phyloP scores from a whole-genome alignment of 2,113 vertebrate species.

The Antennarius striatus region DNA sequence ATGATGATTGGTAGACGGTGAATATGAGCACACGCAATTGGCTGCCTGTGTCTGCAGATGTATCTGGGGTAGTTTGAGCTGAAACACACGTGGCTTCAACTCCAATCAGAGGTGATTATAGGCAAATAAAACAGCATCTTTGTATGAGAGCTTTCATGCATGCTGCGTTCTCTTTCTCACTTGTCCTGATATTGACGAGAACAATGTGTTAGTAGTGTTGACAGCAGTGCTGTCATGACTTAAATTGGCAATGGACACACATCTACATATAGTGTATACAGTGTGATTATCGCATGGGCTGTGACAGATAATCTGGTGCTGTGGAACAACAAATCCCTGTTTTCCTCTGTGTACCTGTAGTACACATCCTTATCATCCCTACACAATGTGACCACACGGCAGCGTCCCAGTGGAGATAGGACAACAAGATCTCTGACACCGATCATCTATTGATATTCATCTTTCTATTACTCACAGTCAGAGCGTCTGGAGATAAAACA shows the following conservation, averaged over 20 bases:
- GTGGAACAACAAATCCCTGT: constrained; percentile 18
- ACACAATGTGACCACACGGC: neutral
- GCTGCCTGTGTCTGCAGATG: constrained; percentile 23
- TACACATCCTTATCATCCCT: constrained; percentile 11
- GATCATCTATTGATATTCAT: neutral
- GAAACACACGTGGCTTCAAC: constrained; percentile 27
- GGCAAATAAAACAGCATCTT: neutral
- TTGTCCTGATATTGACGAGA: constrained; percentile 12
- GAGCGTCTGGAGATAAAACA: neutral
- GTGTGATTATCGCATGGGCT: constrained; percentile 27
- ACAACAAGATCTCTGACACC: neutral
- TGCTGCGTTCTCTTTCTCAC: constrained; percentile 21
- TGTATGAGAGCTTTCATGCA: constrained; percentile 10
- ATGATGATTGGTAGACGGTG: constrained; percentile 41
- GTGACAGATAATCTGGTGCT: constrained; percentile 19
- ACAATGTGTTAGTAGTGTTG: constrained; percentile 38
- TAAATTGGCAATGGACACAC: constrained; percentile 26
- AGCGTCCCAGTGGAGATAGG: neutral
- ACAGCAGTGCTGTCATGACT: constrained; percentile 34
- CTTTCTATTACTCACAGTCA: constrained; percentile 3
- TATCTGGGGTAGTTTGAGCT: constrained; percentile 28
- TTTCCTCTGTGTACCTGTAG: constrained; percentile 4
- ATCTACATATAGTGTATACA: neutral
- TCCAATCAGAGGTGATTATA: constrained; percentile 34
- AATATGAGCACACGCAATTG: constrained; percentile 25